Evolutionary conservation across 2,888 invertebrate species (phyloP).

Genomic region (Leucophora obtusa): DNA sequence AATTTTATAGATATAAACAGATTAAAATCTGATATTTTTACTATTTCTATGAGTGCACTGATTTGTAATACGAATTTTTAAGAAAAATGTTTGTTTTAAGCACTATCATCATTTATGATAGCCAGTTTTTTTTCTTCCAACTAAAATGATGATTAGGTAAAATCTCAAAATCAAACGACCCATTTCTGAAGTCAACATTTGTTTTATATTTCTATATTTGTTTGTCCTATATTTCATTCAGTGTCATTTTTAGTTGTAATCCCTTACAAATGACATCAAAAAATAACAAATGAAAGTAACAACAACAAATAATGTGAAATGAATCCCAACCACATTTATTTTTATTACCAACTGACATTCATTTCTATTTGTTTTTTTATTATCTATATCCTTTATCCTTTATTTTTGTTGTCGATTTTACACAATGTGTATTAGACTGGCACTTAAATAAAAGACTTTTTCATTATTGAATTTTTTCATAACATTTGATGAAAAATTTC

Average conservation of each 20-base stretch:
- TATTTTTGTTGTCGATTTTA: slow-evolving; percentile 13
- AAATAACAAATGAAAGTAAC: slow-evolving; percentile 25
- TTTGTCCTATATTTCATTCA: slow-evolving; percentile 17
- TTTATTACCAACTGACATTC: slow-evolving; percentile 78
- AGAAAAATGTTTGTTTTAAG: too few species aligned
- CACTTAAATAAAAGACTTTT: not conserved
- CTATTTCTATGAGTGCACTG: too few species aligned
- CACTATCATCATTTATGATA: too few species aligned
- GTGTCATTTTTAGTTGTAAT: slow-evolving; percentile 32
- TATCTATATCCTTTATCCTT: slow-evolving; percentile 63
- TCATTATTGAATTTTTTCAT: too few species aligned
- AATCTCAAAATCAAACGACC: slow-evolving; percentile 6
- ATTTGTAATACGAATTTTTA: too few species aligned
- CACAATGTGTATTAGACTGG: slow-evolving; percentile 30
- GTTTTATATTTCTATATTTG: slow-evolving; percentile 25
- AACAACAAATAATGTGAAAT: slow-evolving; percentile 29
- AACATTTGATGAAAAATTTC: too few species aligned
- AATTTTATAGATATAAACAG: too few species aligned
- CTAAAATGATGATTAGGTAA: too few species aligned
- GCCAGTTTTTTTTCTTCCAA: too few species aligned
- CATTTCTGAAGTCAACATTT: slow-evolving; percentile 20
- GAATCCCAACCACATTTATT: slow-evolving; percentile 74
- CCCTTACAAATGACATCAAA: slow-evolving; percentile 41
- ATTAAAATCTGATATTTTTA: too few species aligned
- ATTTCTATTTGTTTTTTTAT: slow-evolving; percentile 76